Base-by-base conservation (phyloP, 2,888 invertebrate genomes). In the Melitaea athalia region DNA sequence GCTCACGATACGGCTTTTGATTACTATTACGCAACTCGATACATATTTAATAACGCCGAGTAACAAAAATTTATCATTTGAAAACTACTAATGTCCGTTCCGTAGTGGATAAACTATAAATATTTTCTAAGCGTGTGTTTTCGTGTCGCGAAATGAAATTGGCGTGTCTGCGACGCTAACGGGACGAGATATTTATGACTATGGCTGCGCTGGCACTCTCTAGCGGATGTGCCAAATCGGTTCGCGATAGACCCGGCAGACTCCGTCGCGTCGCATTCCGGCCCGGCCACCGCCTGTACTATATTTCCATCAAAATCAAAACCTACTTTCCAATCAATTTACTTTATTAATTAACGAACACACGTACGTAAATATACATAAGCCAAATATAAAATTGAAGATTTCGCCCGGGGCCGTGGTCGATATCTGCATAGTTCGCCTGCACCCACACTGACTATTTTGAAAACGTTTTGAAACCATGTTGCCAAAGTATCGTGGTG, bases 201-300 rank as follows among this genome's bases (percentile, higher is more conserved):
- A 57, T 50, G 71, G 75, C 75, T 78, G 84, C 83, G 82, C 80
- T 85, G 87, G 85, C 89, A 85, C 81, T 83, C 85, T 83, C 78
- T 82, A 80, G 88, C 92, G 91, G 92, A 92, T 92, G 91, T 92
- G 92, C 92, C 92, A 92, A 92, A 92, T 91, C 83, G 88, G 91
- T 89, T 80, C 85, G 86, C 85, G 86, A 84, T 85, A 86, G 89
- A 88, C 88, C 86, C 89, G 89, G 90, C 84, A 91, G 90, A 90
- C 91, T 89, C 88, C 89, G 85, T 75, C 82, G 80, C 83, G 84
- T 77, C 87, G 89, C 91, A 89, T 91, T 79, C 91, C 91, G 82
- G 84, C 85, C 87, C 86, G 87, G 89, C 89, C 90, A 87, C 85
- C 82, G 85, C 74, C 84, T 82, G 83, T 81, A 77, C 77, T 72